Evolutionary conservation across 1,140 invertebrate genomes (phyloP).

Genomic region (Hycleus phaleratus): DNA sequence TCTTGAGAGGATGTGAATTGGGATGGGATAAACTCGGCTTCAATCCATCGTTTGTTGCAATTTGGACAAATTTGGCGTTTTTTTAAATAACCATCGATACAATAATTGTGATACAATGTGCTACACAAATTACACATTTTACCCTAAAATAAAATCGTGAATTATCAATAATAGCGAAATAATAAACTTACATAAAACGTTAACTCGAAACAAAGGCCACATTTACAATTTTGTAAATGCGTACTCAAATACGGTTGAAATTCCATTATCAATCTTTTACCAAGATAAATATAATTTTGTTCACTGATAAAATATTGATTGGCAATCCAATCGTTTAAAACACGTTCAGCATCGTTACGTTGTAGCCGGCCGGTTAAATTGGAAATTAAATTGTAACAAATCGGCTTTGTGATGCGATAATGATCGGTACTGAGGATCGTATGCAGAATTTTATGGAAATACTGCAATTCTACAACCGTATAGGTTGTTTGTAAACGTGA

Average conservation of each 20-base stretch:
- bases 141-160: slow-evolving; percentile 19
- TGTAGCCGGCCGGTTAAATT: slow-evolving; percentile 19
- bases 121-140: slow-evolving; percentile 20
- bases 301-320: slow-evolving; percentile 26
- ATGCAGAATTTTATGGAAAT: slow-evolving; percentile 30
- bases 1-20: not conserved
- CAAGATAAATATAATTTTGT: slow-evolving; percentile 21
- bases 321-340: slow-evolving; percentile 25
- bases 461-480: slow-evolving; percentile 27
- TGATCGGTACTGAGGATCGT: slow-evolving; percentile 25
- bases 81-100: slow-evolving; percentile 24
- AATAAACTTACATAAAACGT: slow-evolving; percentile 25
- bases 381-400: slow-evolving; percentile 29
- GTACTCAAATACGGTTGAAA: slow-evolving; percentile 28
- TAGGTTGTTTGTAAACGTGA: slow-evolving; percentile 23
- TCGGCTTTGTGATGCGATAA: slow-evolving; percentile 4
- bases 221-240: slow-evolving; percentile 22
- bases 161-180: not conserved
- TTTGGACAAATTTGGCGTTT: slow-evolving; percentile 23
- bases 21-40: slow-evolving; percentile 2
- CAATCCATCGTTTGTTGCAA: slow-evolving; percentile 22
- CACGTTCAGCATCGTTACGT: slow-evolving; percentile 24
- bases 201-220: slow-evolving; percentile 29
- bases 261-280: slow-evolving; percentile 26
- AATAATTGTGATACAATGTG: slow-evolving; percentile 21